Conservation (phyloP, 23 tunicate genomes). For the Diplosoma virens region DNA sequence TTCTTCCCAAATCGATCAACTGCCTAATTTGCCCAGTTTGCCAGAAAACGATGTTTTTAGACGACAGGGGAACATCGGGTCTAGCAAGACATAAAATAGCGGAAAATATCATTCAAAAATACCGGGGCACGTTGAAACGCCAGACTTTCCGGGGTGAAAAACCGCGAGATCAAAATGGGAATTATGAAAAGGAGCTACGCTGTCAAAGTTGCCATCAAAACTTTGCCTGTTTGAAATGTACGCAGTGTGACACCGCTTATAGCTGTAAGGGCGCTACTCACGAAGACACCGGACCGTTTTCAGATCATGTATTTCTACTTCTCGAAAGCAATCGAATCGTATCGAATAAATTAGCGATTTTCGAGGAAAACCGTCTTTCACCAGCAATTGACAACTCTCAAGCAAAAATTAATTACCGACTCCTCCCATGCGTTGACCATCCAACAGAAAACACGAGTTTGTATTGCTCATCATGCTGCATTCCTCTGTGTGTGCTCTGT, state of each 20-base stretch:
- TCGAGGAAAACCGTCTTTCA: conserved; percentile 6
- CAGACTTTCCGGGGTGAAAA: too few species aligned
- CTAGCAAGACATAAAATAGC: conserved; percentile 26
- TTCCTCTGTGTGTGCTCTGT: conserved; percentile 68
- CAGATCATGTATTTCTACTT: conserved; percentile 28
- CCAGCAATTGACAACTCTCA: conserved; percentile 26
- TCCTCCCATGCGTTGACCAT: conserved; percentile 49
- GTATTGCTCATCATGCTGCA: conserved; percentile 48
- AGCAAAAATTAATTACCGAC: conserved; percentile 34
- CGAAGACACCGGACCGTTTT: conserved; percentile 65
- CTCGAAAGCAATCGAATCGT: not conserved
- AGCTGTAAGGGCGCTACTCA: conserved; percentile 48
- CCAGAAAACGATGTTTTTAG: conserved; percentile 56
- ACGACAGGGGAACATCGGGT: conserved; percentile 61
- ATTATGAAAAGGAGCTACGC: not conserved
- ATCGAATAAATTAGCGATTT: not conserved
- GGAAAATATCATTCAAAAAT: conserved; percentile 40
- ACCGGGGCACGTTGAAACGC: not conserved
- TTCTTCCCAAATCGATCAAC: conserved; percentile 51
- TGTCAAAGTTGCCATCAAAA: conserved; percentile 60
- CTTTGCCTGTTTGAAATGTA: conserved; percentile 52
- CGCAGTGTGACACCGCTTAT: conserved; percentile 62
- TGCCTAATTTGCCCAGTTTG: conserved; percentile 71
- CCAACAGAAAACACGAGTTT: conserved; percentile 55
- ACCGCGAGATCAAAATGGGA: not conserved